Evolutionary conservation across 92 coral and sea anemone species (phyloP), one percentile per base, ranked within the genome.

Genomic region (Siderastrea radians): DNA sequence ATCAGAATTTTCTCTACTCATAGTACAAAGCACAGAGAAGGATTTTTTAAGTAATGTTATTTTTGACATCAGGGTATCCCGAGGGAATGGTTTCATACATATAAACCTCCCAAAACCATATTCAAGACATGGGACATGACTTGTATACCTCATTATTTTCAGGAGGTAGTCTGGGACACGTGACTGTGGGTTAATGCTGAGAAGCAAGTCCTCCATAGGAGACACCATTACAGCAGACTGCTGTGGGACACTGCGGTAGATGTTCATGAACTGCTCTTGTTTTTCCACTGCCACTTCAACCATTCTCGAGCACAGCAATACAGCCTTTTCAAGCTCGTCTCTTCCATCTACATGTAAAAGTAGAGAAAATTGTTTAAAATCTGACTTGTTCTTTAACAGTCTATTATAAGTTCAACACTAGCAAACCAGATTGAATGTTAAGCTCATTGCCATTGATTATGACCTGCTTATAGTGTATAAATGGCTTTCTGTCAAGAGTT

Each of bases 271-370:
- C 80, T 93, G 92, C 53, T 77, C 92, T 85, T 97, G 99, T 70
- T 95, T 97, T 72, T 97, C 99, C 79, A 97, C 74, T 2, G 99
- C 85, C 13, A 96, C 87, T 84, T 97, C 99, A 38, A 97, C 85
- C 95, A 97, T 87, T 83, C 96, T 86, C 47, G 95, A 83, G 43
- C 98, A 88, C 44, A 97, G 94, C 74, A 97, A 81, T 12, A 98
- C 94, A 12, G 98, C 87, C 76, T 86, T 97, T 61, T 97, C 98
- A 8, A 95, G 92, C 54, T 97, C 98, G 51, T 78, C 93, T 72
- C 90, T 97, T 74, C 94, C 95, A 14, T 92, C 99, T 97, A 79
- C 1, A n/a, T n/a, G n/a, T n/a, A 74, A 57, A 38, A 38, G n/a
- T 48, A 1, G 2, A 62, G 14, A 63, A 69, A 26, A 7, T 7